phyloP scores from a whole-genome alignment of 2,113 vertebrate genomes.

The Centropus bengalensis region DNA sequence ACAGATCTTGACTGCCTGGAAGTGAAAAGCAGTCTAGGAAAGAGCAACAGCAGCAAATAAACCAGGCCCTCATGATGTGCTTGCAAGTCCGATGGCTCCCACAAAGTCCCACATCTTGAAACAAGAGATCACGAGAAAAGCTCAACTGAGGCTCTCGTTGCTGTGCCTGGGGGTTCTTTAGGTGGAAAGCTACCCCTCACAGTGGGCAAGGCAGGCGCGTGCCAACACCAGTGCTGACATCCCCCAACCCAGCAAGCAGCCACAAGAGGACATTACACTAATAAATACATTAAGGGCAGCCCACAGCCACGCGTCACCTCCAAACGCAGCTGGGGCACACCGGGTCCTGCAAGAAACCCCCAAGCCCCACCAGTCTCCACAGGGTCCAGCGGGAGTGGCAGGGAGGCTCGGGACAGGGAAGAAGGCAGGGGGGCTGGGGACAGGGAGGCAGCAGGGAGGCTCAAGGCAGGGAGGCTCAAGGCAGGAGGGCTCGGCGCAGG shows the following conservation, averaged over 20 bases:
- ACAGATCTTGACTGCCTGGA: accelerated
- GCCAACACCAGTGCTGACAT: background rate
- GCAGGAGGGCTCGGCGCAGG: no score
- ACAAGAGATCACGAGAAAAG: accelerated
- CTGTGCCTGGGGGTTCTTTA: background rate
- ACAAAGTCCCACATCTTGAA: background rate
- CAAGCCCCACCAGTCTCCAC: no score
- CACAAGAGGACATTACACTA: background rate
- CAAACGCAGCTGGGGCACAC: background rate
- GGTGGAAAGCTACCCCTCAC: background rate
- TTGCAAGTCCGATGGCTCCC: accelerated
- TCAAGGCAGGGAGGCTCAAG: no score
- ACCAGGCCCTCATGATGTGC: background rate
- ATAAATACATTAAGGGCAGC: background rate
- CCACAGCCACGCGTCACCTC: background rate
- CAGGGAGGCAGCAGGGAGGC: no score
- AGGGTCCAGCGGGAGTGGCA: background rate
- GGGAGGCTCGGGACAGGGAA: background rate
- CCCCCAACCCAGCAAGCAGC: background rate
- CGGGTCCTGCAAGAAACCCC: background rate
- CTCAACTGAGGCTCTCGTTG: background rate
- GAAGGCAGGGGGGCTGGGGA: no score
- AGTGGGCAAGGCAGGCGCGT: accelerated
- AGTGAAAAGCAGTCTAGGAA: background rate
- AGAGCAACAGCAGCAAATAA: background rate